Percentiles rank a stretch among this genome's conserved stretches.
phyloP scores from a whole-genome alignment of 2,797 vertebrate species.

The Brotogeris chrysoptera region DNA sequence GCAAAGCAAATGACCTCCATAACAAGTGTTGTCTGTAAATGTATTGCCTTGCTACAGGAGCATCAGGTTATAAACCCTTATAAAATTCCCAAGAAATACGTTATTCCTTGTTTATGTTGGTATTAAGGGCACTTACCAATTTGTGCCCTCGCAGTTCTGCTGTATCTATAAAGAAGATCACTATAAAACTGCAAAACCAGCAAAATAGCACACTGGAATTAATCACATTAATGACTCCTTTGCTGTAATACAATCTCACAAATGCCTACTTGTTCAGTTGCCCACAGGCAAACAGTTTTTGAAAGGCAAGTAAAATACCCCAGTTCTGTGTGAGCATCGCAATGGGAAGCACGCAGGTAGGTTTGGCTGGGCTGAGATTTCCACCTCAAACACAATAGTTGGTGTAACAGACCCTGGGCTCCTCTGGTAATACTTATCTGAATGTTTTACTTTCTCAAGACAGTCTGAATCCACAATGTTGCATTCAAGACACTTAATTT shows the following conservation, averaged over 20 bases:
- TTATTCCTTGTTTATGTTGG: neutral
- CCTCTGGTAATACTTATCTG: neutral
- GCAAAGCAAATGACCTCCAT: neutral
- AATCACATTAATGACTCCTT: neutral
- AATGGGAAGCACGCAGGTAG: neutral
- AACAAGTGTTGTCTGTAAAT: neutral
- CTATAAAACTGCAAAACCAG: neutral
- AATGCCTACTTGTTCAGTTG: neutral
- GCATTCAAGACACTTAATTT: neutral
- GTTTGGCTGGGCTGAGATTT: neutral
- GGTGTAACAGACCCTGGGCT: neutral
- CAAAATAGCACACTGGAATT: neutral
- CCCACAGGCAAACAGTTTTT: conserved; percentile 26
- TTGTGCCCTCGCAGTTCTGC: neutral
- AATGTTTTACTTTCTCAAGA: neutral
- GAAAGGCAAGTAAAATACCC: neutral
- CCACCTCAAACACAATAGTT: neutral
- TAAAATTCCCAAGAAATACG: neutral
- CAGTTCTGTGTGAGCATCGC: neutral
- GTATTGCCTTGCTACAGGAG: neutral
- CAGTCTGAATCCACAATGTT: rapidly evolving
- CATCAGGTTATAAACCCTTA: neutral
- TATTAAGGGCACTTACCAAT: neutral
- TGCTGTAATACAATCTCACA: neutral
- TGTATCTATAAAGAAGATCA: neutral